Conservation (phyloP, 2,113 vertebrate species). For the Neolamprologus kungweensis region DNA sequence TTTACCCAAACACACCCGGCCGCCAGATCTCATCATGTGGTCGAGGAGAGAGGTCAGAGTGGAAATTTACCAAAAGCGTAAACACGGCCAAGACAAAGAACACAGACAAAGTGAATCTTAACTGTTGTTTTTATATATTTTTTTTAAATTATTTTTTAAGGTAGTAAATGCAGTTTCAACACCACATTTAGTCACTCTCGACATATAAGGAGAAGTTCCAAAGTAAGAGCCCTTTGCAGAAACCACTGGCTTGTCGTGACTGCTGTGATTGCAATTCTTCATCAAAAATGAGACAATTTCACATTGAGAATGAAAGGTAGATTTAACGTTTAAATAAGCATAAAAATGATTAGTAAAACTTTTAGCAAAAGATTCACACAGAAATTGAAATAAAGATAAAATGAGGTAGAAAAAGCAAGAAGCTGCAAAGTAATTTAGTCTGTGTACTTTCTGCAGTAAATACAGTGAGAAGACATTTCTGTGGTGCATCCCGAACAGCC, state of each 20-base stretch:
- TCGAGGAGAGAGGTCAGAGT: conserved; percentile 46
- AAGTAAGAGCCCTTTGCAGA: not conserved
- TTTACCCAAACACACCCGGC: conserved; percentile 52
- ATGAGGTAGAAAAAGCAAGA: not conserved
- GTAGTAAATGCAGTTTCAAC: not conserved
- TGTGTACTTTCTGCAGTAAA: not conserved
- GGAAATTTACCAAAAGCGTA: conserved; percentile 33
- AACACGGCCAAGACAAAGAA: conserved; percentile 31
- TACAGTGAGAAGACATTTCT: not conserved
- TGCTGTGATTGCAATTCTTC: not conserved
- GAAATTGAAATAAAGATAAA: not conserved
- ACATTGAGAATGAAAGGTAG: not conserved
- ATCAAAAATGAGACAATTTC: not conserved
- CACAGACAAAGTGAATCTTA: not conserved
- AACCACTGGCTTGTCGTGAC: not conserved
- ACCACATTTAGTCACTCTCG: not conserved
- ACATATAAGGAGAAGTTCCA: not conserved
- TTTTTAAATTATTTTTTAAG: not conserved
- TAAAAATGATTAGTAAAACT: not conserved
- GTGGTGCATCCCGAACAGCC: not conserved
- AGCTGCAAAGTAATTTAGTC: not conserved
- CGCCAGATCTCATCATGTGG: conserved; percentile 60
- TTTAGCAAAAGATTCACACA: not conserved
- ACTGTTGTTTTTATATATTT: not conserved
- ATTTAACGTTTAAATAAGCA: not conserved